A percentile compares a stretch with the other conserved stretches of the same genome.
These are phyloP conservation scores for Campaea margaritaria DNA, from an alignment of 2,888 invertebrate genomes.

Conservation along the genomic window DNA sequence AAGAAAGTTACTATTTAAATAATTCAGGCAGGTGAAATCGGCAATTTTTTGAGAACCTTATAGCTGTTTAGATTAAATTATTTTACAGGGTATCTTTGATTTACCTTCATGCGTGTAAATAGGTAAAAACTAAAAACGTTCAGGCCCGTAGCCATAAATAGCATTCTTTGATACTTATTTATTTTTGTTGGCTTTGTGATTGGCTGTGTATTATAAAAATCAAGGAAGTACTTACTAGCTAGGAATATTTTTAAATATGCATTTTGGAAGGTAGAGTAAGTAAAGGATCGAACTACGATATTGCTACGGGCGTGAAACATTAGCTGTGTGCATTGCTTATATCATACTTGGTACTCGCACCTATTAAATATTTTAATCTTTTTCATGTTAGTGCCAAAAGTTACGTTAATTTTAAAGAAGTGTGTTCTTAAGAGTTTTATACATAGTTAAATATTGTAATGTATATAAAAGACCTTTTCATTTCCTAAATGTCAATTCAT, in stretches of 20 bases:
- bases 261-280: not conserved
- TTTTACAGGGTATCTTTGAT: conserved; percentile 2
- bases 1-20: too few relatives aligned
- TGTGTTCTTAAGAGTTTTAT: conserved; percentile 1
- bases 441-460: not conserved
- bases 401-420: not conserved
- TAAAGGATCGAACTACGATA: not conserved
- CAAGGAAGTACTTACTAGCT: too few relatives aligned
- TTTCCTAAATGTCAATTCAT: conserved; percentile 10
- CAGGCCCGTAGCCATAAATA: not conserved
- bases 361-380: not conserved
- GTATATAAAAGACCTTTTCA: not conserved
- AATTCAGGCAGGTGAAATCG: too few relatives aligned
- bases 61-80: conserved; percentile 5
- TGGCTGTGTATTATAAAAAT: not conserved
- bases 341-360: too few relatives aligned
- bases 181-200: not conserved
- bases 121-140: not conserved
- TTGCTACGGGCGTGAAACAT: not conserved
- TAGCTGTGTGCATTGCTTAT: too few relatives aligned
- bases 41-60: too few relatives aligned
- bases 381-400: conserved; percentile 22
- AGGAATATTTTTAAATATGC: not conserved
- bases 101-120: not conserved
- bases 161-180: not conserved